Conservation (phyloP, 2,888 invertebrate genomes). For the Ametastegia equiseti region DNA sequence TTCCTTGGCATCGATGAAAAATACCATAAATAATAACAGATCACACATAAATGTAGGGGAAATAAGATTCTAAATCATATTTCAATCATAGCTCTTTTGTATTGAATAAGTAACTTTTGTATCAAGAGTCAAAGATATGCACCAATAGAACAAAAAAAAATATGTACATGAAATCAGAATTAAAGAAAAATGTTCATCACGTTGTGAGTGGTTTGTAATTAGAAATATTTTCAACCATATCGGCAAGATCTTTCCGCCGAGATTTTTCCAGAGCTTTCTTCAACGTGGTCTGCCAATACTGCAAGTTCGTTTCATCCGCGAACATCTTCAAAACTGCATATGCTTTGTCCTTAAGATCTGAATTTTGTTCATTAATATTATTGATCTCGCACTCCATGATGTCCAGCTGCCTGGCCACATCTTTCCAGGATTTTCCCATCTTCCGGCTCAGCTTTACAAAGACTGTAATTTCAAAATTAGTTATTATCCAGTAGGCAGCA, state of each 20-base stretch:
- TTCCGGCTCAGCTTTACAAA: conserved; percentile 60
- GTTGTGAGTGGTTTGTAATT: too few relatives aligned
- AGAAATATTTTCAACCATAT: conserved; percentile 62
- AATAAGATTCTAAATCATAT: not conserved
- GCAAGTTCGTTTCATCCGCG: conserved; percentile 56
- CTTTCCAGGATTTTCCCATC: conserved; percentile 68
- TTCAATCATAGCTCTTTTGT: not conserved
- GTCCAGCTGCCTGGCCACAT: conserved; percentile 65
- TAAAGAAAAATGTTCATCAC: too few relatives aligned
- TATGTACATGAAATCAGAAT: too few relatives aligned
- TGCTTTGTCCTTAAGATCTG: conserved; percentile 61
- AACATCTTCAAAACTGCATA: conserved; percentile 65
- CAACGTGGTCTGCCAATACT: conserved; percentile 65
- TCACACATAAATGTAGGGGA: not conserved
- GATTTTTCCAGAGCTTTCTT: conserved; percentile 65
- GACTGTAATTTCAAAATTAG: conserved; percentile 54
- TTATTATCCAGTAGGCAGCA: conserved; percentile 15
- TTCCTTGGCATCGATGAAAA: not conserved
- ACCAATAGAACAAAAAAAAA: too few relatives aligned
- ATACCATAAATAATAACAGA: not conserved
- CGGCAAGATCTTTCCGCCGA: conserved; percentile 68
- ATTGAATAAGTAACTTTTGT: not conserved
- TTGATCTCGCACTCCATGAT: conserved; percentile 67
- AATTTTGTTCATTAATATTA: conserved; percentile 60
- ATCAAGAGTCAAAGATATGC: too few relatives aligned